Percentiles rank a stretch among this genome's conserved stretches.
Conservation (phyloP, 2,797 vertebrate genomes). For the Macrochelys suwanniensis region DNA sequence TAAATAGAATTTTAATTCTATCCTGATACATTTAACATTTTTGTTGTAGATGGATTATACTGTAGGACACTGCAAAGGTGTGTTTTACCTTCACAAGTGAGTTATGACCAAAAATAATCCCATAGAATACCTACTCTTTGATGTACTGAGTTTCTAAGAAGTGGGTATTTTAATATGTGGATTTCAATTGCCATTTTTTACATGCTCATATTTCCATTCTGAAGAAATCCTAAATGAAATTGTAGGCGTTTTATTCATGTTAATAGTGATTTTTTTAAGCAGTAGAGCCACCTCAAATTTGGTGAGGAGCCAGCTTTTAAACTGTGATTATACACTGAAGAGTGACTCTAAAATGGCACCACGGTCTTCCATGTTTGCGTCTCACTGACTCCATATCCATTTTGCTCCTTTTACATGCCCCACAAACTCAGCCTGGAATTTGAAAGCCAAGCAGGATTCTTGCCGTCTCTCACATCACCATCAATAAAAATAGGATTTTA, state of each 20-base stretch:
- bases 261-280: neutral
- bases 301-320: neutral
- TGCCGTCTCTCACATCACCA: neutral
- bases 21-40: no score
- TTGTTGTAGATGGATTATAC: no score
- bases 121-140: no score
- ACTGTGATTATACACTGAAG: neutral
- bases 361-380: neutral
- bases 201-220: neutral
- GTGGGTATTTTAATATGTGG: neutral
- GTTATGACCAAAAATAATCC: neutral
- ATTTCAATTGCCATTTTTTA: neutral
- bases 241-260: neutral
- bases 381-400: neutral
- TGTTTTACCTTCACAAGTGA: neutral
- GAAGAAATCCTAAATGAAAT: neutral
- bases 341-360: neutral
- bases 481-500: neutral
- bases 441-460: neutral
- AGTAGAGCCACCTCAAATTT: neutral
- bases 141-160: neutral
- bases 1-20: no score
- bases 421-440: neutral
- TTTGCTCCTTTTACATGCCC: neutral
- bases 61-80: neutral